phyloP scores from a whole-genome alignment of 1,140 invertebrate species.

The Ceratitis capitata region DNA sequence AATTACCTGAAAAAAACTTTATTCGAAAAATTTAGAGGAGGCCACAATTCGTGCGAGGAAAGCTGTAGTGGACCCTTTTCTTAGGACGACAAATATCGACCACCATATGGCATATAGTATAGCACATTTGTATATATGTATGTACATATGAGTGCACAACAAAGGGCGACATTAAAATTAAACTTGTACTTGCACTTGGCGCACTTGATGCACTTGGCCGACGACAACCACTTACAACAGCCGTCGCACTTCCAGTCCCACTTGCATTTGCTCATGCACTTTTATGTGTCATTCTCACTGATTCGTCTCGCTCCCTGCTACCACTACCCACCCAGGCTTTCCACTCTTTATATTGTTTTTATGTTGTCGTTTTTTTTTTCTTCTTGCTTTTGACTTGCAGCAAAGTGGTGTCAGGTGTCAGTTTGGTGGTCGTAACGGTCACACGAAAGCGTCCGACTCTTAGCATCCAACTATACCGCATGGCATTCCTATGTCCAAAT shows the following conservation, averaged over 20 bases:
- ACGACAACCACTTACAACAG: constrained; percentile 6
- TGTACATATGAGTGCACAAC: neutral
- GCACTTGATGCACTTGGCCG: constrained; percentile 7
- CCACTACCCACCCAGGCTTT: neutral
- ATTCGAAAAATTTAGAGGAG: too few species aligned
- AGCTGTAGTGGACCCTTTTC: too few species aligned
- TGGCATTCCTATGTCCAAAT: neutral
- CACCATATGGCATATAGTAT: too few species aligned
- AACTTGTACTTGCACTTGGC: constrained; percentile 14
- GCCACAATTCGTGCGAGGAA: too few species aligned
- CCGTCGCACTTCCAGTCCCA: neutral
- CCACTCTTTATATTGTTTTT: neutral
- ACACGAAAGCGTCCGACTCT: neutral
- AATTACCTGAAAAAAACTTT: too few species aligned
- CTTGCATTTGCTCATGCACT: constrained; percentile 5
- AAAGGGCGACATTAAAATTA: constrained; percentile 36
- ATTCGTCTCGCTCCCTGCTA: neutral
- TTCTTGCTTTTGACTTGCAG: neutral
- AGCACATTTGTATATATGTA: neutral
- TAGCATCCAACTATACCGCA: neutral
- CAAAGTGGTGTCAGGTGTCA: constrained; percentile 32
- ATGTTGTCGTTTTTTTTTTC: neutral
- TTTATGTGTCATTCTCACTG: neutral
- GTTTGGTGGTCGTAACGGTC: constrained; percentile 28
- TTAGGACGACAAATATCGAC: too few species aligned